Base-by-base conservation (phyloP, 2,113 vertebrate genomes). In the Shinisaurus crocodilurus region DNA sequence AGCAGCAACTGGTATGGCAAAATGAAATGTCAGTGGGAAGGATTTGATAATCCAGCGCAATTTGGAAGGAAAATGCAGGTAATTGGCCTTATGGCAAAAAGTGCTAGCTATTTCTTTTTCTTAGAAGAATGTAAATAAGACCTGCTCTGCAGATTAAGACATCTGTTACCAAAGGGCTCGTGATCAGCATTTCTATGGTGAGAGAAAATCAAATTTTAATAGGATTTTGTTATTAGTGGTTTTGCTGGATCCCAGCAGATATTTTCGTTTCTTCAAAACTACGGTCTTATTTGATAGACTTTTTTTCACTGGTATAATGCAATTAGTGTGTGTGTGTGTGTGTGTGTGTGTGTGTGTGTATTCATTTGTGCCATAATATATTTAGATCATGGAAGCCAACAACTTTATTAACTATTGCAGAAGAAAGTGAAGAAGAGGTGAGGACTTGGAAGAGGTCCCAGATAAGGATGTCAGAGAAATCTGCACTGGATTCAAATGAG, bases 151-250 rank as follows among this genome's bases (percentile, higher is more conserved):
- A 93, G 88, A 95, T 95, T 92, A 90, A 96, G 92, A 89, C 89
- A 87, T 90, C 91, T 96, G 92, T 96, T 95, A 93, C 79, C 72
- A 5, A 92, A 91, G 82, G 48, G 92, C 95, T 91, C 95, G 89
- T 96, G 96, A 96, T 92, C 89, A 88, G 86, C 84, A 93, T 96
- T 96, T 93, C 69, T 93, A 89, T 90, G 91, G 93, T 95, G 86
- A 96, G 86, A 96, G 93, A 96, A 97, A 97, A 95, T 65, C 93
- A 92, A 90, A 74, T 86, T 94, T 96, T 96, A 97, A 96, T 97
- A 96, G 92, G 95, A 96, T 97, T 95, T 96, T 95, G 85, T 89
- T 97, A 88, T 96, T 96, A 96, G 93, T 80, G 93, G 91, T 91
- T 95, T 96, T 93, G 82, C 54, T 74, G 63, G 80, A 93, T 86